These are phyloP conservation scores for Colius striatus DNA, from an alignment of 2,113 vertebrate genomes.

Conservation along the genomic window DNA sequence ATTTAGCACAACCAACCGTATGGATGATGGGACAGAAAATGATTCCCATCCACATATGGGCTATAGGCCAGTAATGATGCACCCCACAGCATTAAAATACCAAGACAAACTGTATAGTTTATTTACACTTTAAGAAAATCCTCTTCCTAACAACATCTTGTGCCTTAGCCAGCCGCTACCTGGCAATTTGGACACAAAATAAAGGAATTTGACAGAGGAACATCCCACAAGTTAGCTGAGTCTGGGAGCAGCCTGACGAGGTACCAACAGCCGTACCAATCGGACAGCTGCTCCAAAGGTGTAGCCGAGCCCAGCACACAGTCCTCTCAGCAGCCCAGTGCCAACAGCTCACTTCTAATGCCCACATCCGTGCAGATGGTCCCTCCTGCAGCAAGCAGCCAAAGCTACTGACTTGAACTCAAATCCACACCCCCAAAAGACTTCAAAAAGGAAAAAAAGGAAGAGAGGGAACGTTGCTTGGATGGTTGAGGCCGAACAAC, in stretches of 20 bases:
- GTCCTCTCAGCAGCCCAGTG: background rate
- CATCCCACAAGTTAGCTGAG: fast-evolving
- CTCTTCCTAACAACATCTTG: background rate
- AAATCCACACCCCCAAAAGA: background rate
- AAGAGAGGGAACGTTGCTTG: background rate
- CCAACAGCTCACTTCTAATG: background rate
- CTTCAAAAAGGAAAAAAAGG: too few species aligned
- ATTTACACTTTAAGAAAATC: background rate
- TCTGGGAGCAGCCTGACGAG: background rate
- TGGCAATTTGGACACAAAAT: background rate
- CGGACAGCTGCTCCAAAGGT: background rate
- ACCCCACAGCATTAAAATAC: background rate
- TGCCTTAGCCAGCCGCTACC: background rate
- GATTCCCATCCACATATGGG: background rate
- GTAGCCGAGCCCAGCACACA: background rate
- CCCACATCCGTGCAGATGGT: background rate
- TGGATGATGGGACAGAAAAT: background rate
- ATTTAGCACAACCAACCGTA: background rate
- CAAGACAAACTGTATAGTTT: background rate
- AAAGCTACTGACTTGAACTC: background rate
- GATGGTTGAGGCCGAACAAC: background rate
- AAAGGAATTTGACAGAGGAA: background rate
- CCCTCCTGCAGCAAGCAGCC: too few species aligned
- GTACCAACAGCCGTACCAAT: fast-evolving
- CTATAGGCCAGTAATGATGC: background rate